phyloP scores from a whole-genome alignment of 2,888 invertebrate genomes.

The Seira ritae region DNA sequence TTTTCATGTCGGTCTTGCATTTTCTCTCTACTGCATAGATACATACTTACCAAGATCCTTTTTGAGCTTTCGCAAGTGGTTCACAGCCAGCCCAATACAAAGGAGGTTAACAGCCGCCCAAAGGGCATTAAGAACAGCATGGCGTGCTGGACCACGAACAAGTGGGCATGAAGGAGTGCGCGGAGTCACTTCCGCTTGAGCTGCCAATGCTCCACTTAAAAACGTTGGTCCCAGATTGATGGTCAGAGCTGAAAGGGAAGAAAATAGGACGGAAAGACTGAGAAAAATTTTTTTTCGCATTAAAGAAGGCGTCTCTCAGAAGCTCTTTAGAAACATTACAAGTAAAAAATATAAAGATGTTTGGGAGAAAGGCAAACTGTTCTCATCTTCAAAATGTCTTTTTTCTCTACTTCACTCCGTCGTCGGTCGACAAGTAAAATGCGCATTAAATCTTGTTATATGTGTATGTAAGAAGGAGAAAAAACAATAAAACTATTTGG shows the following conservation, averaged over 20 bases:
- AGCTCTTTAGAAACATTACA: not conserved
- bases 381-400: not conserved
- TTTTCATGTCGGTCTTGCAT: too few relatives aligned
- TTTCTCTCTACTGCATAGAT: too few relatives aligned
- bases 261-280: conserved; percentile 23
- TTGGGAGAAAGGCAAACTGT: not conserved
- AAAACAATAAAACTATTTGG: conserved; percentile 14
- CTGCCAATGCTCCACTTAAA: conserved; percentile 88
- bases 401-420: too few relatives aligned
- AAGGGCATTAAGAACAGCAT: conserved; percentile 92
- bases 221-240: conserved; percentile 88
- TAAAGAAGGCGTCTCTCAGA: conserved; percentile 12
- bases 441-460: not conserved
- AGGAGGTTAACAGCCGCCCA: conserved; percentile 93
- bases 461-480: not conserved
- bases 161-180: conserved; percentile 81
- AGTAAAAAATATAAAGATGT: not conserved
- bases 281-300: not conserved
- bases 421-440: not conserved
- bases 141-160: conserved; percentile 90
- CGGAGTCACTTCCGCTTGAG: conserved; percentile 78
- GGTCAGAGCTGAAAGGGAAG: conserved; percentile 66
- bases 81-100: conserved; percentile 88
- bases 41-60: conserved; percentile 79
- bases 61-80: conserved; percentile 87